phyloP scores from a whole-genome alignment of 1,140 invertebrate genomes.

The Drosophila dunni region DNA sequence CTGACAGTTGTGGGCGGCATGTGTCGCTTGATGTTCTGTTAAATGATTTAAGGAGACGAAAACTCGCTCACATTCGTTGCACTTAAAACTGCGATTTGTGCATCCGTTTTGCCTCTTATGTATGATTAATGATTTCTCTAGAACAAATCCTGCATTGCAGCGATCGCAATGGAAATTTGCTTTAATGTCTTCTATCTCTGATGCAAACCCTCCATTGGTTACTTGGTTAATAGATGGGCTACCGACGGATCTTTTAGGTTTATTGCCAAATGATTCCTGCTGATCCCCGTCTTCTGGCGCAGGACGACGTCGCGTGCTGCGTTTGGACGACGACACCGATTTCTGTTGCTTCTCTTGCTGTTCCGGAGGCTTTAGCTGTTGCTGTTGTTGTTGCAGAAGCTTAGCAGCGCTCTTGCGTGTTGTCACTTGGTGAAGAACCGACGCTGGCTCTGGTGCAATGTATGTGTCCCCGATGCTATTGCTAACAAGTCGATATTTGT shows the following conservation, averaged over 20 bases:
- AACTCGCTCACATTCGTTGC: slow-evolving; percentile 73
- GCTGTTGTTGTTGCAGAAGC: slow-evolving; percentile 28
- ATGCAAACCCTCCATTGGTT: not conserved
- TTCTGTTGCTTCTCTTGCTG: slow-evolving; percentile 2
- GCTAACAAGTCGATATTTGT: slow-evolving; percentile 59
- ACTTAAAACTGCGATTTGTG: slow-evolving; percentile 71
- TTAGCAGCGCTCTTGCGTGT: slow-evolving; percentile 57
- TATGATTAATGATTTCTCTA: slow-evolving; percentile 69
- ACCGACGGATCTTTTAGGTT: slow-evolving; percentile 12
- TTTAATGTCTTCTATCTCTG: slow-evolving; percentile 41
- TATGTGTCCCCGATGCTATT: slow-evolving; percentile 54
- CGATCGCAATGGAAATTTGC: slow-evolving; percentile 68
- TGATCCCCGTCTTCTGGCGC: slow-evolving; percentile 25
- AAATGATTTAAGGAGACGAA: slow-evolving; percentile 86
- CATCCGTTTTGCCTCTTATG: slow-evolving; percentile 68
- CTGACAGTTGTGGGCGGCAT: slow-evolving; percentile 64
- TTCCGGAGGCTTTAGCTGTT: not conserved
- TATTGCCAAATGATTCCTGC: not conserved
- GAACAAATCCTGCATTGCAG: slow-evolving; percentile 76
- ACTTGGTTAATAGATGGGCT: slow-evolving; percentile 7
- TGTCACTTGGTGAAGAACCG: slow-evolving; percentile 26
- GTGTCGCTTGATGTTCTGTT: slow-evolving; percentile 76
- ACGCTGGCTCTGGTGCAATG: slow-evolving; percentile 25
- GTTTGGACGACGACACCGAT: slow-evolving; percentile 24
- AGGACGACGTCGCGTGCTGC: slow-evolving; percentile 33